A percentile compares a stretch with the other conserved stretches of the same genome.
Conservation (phyloP, 2,797 vertebrate species). For the Tachyglossus aculeatus region DNA sequence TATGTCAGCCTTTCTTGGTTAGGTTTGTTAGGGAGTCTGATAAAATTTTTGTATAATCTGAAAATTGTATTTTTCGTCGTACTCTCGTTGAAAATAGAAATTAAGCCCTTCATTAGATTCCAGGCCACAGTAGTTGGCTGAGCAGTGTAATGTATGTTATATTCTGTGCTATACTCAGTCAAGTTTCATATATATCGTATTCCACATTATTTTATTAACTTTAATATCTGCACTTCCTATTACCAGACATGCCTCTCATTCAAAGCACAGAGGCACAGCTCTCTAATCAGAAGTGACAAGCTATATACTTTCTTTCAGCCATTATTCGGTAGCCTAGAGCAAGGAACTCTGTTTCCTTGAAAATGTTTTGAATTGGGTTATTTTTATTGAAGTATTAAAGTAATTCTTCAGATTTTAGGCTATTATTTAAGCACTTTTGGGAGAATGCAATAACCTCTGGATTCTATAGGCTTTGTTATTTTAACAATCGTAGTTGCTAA, state of each 20-base stretch:
- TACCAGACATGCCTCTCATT: conserved; percentile 91
- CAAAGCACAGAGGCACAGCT: conserved; percentile 89
- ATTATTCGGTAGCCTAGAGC: conserved; percentile 94
- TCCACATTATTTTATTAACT: conserved; percentile 93
- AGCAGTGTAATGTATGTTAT: conserved; percentile 77
- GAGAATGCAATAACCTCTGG: conserved; percentile 80
- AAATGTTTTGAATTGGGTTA: conserved; percentile 98
- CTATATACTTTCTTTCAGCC: conserved; percentile 95
- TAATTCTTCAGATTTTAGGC: conserved; percentile 97
- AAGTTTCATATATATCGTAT: conserved; percentile 85
- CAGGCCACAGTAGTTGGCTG: conserved; percentile 75
- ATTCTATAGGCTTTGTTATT: conserved; percentile 77
- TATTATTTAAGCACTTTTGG: conserved; percentile 92
- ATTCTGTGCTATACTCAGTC: conserved; percentile 79
- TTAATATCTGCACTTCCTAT: conserved; percentile 95
- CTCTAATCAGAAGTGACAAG: conserved; percentile 98
- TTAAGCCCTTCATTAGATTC: conserved; percentile 76
- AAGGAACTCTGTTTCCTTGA: conserved; percentile 90
- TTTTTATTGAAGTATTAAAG: conserved; percentile 99
- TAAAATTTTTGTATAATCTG: conserved; percentile 79
- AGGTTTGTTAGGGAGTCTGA: conserved; percentile 59
- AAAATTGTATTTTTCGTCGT: conserved; percentile 72
- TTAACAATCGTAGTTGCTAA: conserved; percentile 69
- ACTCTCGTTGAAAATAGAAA: conserved; percentile 75
- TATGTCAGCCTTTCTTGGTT: conserved; percentile 53